Evolutionary conservation across 2,113 vertebrate species (phyloP).

Genomic region (Rissa tridactyla): DNA sequence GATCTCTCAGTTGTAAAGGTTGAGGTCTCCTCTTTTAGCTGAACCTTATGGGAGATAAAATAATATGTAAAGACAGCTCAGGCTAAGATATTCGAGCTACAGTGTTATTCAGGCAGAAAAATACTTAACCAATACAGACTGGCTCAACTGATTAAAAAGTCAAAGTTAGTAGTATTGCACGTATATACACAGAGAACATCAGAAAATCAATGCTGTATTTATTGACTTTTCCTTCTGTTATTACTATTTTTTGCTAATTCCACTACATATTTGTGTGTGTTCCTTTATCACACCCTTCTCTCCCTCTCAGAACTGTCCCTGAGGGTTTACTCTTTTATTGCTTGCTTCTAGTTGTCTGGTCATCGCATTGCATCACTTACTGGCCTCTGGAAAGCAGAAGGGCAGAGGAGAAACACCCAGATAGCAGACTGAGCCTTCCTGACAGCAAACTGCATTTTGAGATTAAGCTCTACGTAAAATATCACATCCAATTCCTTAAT

Average conservation of each 20-base stretch:
- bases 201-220: background rate
- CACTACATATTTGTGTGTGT: background rate
- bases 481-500: background rate
- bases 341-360: background rate
- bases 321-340: background rate
- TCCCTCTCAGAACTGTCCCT: background rate
- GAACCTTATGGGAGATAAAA: background rate
- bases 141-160: background rate
- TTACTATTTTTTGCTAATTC: background rate
- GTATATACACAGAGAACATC: background rate
- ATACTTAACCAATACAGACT: background rate
- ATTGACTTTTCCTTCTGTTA: background rate
- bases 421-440: background rate
- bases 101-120: background rate
- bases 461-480: background rate
- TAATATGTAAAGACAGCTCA: background rate
- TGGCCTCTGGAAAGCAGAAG: background rate
- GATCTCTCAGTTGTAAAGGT: background rate
- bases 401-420: background rate
- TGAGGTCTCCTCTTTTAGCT: background rate
- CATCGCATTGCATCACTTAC: background rate
- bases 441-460: background rate
- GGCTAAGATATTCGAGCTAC: background rate
- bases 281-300: background rate
- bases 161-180: background rate